Conservation (phyloP, 2,888 invertebrate genomes). For the Xestia ashworthii region DNA sequence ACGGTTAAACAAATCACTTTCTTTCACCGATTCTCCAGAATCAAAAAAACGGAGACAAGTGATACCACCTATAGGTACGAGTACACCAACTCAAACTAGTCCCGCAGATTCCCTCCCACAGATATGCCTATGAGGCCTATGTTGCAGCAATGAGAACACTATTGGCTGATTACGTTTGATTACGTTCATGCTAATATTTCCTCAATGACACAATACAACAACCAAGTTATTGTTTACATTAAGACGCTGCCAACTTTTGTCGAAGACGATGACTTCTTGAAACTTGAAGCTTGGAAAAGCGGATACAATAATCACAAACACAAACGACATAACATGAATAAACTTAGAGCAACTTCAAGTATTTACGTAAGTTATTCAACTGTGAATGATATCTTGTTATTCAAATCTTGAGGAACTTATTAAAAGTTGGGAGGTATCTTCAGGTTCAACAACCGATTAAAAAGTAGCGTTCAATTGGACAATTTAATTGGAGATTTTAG, state of each 20-base stretch:
- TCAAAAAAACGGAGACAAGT: not conserved
- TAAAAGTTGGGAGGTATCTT: constrained; percentile 13
- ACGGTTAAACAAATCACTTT: no score
- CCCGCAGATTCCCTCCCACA: not conserved
- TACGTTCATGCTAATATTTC: not conserved
- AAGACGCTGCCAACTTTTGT: constrained; percentile 28
- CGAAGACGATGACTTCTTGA: constrained; percentile 5
- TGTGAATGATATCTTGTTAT: constrained; percentile 11
- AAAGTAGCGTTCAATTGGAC: constrained; percentile 4
- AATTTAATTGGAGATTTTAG: constrained; percentile 2
- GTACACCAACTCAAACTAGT: not conserved
- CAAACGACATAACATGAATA: not conserved
- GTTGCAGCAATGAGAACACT: not conserved
- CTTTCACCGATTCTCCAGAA: no score
- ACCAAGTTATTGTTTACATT: constrained; percentile 54
- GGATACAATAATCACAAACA: constrained; percentile 18
- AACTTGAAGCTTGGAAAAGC: constrained; percentile 15
- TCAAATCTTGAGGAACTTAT: constrained; percentile 12
- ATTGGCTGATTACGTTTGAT: not conserved
- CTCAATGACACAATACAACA: not conserved
- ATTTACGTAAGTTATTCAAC: constrained; percentile 26
- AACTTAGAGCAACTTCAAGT: constrained; percentile 13
- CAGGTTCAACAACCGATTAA: not conserved
- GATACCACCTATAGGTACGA: not conserved
- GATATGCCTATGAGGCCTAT: not conserved